A percentile compares a stretch with the other conserved stretches of the same genome.
Evolutionary conservation across 2,113 vertebrate species (phyloP).

Genomic region (Neofelis nebulosa): DNA sequence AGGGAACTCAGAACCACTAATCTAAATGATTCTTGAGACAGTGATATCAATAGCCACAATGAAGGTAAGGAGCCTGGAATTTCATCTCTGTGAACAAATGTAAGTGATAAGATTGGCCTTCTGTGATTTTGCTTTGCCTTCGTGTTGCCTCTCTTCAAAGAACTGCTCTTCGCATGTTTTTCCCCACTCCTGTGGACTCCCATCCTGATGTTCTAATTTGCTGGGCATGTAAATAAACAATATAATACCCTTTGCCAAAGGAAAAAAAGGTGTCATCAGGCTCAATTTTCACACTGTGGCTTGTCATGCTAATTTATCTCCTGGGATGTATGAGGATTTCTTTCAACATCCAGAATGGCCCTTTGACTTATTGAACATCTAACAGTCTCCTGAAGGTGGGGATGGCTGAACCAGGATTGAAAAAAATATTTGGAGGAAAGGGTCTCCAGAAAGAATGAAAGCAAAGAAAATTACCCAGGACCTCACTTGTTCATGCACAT

Average conservation of each 20-base stretch:
- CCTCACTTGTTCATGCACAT: not conserved
- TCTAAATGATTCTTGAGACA: not conserved
- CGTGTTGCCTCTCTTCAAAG: not conserved
- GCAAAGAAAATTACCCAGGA: not conserved
- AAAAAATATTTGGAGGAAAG: not conserved
- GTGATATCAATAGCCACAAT: no score
- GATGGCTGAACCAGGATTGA: not conserved
- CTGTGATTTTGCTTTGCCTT: not conserved
- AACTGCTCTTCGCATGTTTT: not conserved
- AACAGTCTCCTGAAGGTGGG: not conserved
- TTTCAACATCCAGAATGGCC: not conserved
- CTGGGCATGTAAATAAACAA: not conserved
- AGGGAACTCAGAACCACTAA: not conserved
- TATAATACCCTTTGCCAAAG: not conserved
- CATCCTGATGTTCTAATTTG: not conserved
- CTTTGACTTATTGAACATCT: not conserved
- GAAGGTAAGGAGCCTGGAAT: not conserved
- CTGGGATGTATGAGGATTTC: not conserved
- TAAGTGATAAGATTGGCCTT: not conserved
- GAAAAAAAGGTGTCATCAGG: not conserved
- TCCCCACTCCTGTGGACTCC: not conserved
- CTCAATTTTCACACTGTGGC: not conserved
- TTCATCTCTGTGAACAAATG: no score
- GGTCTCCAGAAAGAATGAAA: not conserved
- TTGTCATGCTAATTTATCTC: not conserved